Conservation (phyloP, 92 coral and sea anemone genomes). For the Palythoa grandiflora region DNA sequence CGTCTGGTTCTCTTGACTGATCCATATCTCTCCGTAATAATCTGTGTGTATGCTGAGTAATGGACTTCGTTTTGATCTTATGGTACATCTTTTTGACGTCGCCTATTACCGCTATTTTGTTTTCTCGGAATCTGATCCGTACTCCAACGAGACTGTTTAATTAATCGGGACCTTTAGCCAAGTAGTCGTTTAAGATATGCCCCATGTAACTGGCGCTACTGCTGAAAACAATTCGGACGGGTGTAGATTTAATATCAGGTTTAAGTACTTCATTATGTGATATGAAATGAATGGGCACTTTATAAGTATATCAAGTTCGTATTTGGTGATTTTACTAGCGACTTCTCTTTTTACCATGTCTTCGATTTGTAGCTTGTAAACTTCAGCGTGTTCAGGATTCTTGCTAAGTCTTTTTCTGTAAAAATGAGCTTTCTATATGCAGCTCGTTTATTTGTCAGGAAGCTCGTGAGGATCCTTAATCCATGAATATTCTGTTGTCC, state of each 20-base stretch:
- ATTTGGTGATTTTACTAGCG: conserved; percentile 52
- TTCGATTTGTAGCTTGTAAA: conserved; percentile 48
- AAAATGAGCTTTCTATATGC: conserved; percentile 23
- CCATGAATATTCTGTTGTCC: conserved; percentile 39
- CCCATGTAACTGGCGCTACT: conserved; percentile 62
- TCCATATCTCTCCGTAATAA: conserved; percentile 60
- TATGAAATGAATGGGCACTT: conserved; percentile 67
- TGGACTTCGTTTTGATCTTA: conserved; percentile 27
- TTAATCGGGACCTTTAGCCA: conserved; percentile 70
- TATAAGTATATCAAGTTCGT: conserved; percentile 51
- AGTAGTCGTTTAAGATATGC: conserved; percentile 65
- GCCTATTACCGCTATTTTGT: conserved; percentile 49
- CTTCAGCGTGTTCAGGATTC: conserved; percentile 36
- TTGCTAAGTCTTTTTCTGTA: conserved; percentile 44
- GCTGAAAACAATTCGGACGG: conserved; percentile 71
- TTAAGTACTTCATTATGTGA: conserved; percentile 67
- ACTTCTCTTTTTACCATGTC: conserved; percentile 54
- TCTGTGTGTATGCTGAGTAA: conserved; percentile 55
- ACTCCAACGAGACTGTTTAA: conserved; percentile 64
- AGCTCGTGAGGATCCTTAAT: conserved; percentile 16
- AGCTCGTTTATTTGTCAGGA: conserved; percentile 30
- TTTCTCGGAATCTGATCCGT: conserved; percentile 63
- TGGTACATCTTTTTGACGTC: conserved; percentile 70
- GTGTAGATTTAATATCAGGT: conserved; percentile 68
- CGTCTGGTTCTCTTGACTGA: conserved; percentile 47